phyloP scores from a whole-genome alignment of 1,140 invertebrate species.

The Sesamia nonagrioides region DNA sequence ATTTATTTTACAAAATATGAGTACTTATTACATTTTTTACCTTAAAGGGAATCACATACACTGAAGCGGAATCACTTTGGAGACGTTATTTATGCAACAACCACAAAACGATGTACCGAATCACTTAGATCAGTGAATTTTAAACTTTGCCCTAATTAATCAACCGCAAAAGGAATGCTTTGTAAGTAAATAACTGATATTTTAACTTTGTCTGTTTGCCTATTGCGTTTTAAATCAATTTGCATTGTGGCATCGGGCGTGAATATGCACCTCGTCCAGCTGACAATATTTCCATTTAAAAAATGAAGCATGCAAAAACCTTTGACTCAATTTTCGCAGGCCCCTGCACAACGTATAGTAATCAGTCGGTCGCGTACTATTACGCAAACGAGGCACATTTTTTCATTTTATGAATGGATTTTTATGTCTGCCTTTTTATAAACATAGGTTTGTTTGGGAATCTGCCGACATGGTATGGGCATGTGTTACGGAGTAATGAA shows the following conservation, averaged over 20 bases:
- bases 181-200: not conserved
- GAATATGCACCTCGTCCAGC: constrained; percentile 3
- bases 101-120: not conserved
- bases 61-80: no score
- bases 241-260: not conserved
- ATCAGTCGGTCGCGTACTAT: not conserved
- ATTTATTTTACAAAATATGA: no score
- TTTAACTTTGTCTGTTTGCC: not conserved
- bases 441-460: no score
- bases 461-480: no score
- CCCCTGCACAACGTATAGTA: not conserved
- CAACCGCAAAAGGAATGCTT: not conserved
- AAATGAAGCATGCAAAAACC: not conserved
- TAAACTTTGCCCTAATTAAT: not conserved
- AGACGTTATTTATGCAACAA: not conserved
- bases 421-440: not conserved
- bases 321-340: not conserved
- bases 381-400: constrained; percentile 1
- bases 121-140: not conserved
- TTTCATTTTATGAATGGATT: not conserved
- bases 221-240: not conserved
- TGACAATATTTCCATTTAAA: not conserved
- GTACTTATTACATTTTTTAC: no score
- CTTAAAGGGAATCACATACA: not conserved
- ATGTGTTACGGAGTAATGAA: no score